phyloP scores from a whole-genome alignment of 1,140 invertebrate genomes.

The Trissolcus basalis region DNA sequence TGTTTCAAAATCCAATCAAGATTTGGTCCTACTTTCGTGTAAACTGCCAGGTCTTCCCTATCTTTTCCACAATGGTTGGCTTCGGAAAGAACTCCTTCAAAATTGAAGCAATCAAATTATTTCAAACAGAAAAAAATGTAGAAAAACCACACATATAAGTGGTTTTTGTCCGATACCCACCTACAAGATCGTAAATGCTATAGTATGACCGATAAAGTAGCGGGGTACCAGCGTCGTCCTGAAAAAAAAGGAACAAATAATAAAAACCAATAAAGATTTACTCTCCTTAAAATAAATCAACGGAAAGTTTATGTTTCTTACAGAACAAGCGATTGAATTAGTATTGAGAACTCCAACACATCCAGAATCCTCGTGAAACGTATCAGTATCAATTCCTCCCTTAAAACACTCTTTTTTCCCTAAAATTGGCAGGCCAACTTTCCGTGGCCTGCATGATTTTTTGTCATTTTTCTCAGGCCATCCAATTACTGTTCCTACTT shows the following conservation, averaged over 20 bases:
- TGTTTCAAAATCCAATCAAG: conserved; percentile 79
- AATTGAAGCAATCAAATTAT: conserved; percentile 18
- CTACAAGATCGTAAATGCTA: conserved; percentile 75
- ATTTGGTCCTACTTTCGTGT: conserved; percentile 79
- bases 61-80: conserved; percentile 70
- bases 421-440: conserved; percentile 76
- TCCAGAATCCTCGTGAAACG: conserved; percentile 74
- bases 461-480: conserved; percentile 72
- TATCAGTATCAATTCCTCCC: conserved; percentile 61
- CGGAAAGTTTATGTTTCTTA: conserved; percentile 58
- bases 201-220: conserved; percentile 72
- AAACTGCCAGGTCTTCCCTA: conserved; percentile 76
- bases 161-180: no score
- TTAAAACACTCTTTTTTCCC: conserved; percentile 71
- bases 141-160: neutral
- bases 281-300: no score
- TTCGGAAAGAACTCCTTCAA: conserved; percentile 74
- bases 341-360: conserved; percentile 75
- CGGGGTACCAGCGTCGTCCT: conserved; percentile 75
- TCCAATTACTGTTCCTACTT: conserved; percentile 77
- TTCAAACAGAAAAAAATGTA: neutral
- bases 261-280: neutral
- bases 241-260: conserved; percentile 43
- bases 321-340: conserved; percentile 72
- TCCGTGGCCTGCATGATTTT: conserved; percentile 71